Evolutionary conservation across 1,140 invertebrate genomes (phyloP), one percentile per base, ranked within the genome.

Genomic region (Rhyzopertha dominica): DNA sequence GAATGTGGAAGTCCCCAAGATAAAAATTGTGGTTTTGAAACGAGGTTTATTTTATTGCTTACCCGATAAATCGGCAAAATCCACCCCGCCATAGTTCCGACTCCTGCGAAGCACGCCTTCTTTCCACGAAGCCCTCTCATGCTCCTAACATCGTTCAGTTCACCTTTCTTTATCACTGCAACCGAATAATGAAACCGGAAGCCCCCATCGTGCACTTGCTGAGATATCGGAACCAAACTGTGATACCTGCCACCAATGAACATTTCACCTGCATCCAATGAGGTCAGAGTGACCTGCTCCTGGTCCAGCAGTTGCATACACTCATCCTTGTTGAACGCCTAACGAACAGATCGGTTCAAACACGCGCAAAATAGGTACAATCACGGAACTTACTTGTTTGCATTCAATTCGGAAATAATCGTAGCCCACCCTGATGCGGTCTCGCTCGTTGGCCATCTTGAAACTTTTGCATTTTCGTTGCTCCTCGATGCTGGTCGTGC

Each of bases 81-180:
- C 94, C 94, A 98, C 24, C 94, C 93, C 43, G 92, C 92, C 43
- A 90, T 72, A 13, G 84, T 85, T 22, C 91, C 91, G 47, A 97
- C 93, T 43, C 87, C 89, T 32, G 87, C 79, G 69, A 95, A 93
- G 67, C 94, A 98, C 13, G 87, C 90, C 47, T 76, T 84, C 46
- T 80, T 87, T 0, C 82, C 81, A 47, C 82, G 66, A 1, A 98
- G 63, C 56, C 86, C 78, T 37, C 74, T 54, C 12, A 96, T 61
- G 4, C 68, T 77, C 8, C 68, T 59, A 0, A 95, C 75, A 50
- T 79, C 73, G 2, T 72, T 61, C 3, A 87, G 56, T 5, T 77
- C 72, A 22, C 74, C 76, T 50, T 78, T 81, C 55, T 84, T 88
- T 0, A 94, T 69, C 1, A 95, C 85, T 36, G 91, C 91, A 3